Base-by-base conservation (phyloP, 1,140 invertebrate genomes). In the Zaprionus tsacasi region DNA sequence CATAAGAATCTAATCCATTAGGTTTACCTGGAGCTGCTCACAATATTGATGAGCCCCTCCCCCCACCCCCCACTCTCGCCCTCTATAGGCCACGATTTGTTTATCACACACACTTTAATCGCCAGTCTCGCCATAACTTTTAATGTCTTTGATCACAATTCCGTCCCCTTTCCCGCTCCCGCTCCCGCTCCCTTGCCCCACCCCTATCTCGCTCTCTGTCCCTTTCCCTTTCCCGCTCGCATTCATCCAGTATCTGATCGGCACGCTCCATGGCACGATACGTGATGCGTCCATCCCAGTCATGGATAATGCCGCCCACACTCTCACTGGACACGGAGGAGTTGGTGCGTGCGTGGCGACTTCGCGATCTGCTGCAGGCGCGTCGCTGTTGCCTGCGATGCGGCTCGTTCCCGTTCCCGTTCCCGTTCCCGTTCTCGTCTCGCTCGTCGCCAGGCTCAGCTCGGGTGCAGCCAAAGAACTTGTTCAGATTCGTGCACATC, bases 1-100 rank as follows among this genome's bases (percentile, higher is more conserved):
- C 21, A 30, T 5, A 30, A 30, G 8, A 25, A n/a, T 35, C 30
- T 82, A 82, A 82, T 82, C 80, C 80, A 82, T 79, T 82, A 68
- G 64, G 60, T 76, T 76, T 30, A 30, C 27, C 27, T 82, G 40
- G 66, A 10, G 57, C 48, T 64, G 52, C 36, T 57, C 52, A 56
- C 17, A 70, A 70, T 68, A 72, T 72, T 68, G 70, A 72, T 72
- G 36, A 59, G 64, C 48, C 17, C 30, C 25, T 21, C 21, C 21
- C 21, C 21, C 21, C 2, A 2, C 21, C 21, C 21, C 21, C 21
- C 21, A 1, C 21, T 21, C 21, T n/a, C 21, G 21, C 21, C 21
- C 21, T 2, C 21, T 2, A 21, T 2, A 21, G 21, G 38, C 54
- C 21, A 15, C 33, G 25, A 66, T 72, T 68, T 57, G 55, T 40